phyloP scores from a whole-genome alignment of 1,140 invertebrate genomes.

The Dreissena polymorpha region DNA sequence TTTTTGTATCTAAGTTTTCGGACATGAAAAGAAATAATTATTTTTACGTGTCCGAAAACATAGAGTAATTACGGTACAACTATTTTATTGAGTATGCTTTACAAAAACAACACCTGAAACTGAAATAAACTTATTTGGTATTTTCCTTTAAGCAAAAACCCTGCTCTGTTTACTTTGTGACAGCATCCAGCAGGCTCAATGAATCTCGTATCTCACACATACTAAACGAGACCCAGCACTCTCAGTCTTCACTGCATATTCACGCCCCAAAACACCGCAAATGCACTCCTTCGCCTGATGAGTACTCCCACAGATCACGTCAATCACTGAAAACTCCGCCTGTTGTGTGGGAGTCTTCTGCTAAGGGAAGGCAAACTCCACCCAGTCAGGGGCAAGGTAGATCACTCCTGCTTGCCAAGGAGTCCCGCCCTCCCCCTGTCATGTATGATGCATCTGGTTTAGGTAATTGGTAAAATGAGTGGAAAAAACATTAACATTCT shows the following conservation, averaged over 20 bases:
- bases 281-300: background rate
- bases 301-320: background rate
- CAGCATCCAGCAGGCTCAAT: background rate
- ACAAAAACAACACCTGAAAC: too few relatives aligned
- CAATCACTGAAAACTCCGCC: background rate
- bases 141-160: too few relatives aligned
- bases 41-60: too few relatives aligned
- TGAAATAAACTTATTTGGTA: too few relatives aligned
- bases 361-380: background rate
- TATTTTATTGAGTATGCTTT: too few relatives aligned
- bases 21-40: too few relatives aligned
- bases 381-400: constrained; percentile 1
- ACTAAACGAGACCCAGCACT: background rate
- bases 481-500: too few relatives aligned
- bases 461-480: constrained; percentile 9
- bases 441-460: constrained; percentile 41
- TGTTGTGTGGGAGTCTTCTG: background rate
- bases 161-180: background rate
- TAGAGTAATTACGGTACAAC: too few relatives aligned
- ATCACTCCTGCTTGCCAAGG: constrained; percentile 35
- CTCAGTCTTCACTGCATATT: background rate
- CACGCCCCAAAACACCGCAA: background rate
- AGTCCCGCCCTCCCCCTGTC: constrained; percentile 50
- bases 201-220: background rate
- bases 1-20: too few relatives aligned